A percentile compares a stretch with the other conserved stretches of the same genome.
Evolutionary conservation across 2,888 invertebrate genomes (phyloP).

Genomic region (Pristionchus arcanus): DNA sequence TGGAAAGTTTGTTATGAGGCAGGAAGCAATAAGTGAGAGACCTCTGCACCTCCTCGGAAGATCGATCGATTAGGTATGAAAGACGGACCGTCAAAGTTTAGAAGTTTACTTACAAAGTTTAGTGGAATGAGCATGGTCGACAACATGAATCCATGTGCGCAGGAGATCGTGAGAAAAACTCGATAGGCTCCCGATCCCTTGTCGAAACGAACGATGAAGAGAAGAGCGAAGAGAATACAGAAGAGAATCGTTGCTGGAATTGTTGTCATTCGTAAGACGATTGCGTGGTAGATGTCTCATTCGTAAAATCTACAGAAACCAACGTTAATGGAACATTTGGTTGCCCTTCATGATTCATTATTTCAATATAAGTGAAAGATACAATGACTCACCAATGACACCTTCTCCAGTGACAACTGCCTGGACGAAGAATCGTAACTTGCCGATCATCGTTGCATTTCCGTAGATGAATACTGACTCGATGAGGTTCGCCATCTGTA

Average conservation of each 20-base stretch:
- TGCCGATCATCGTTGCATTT: neutral
- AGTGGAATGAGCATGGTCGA: neutral
- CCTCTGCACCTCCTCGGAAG: too few species aligned
- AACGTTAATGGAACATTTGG: too few species aligned
- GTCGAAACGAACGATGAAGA: neutral
- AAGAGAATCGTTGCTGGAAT: neutral
- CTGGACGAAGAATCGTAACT: neutral
- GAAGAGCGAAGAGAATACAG: neutral
- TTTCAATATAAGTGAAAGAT: too few species aligned
- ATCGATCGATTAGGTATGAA: too few species aligned
- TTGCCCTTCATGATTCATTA: too few species aligned
- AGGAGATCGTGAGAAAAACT: neutral
- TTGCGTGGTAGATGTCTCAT: too few species aligned
- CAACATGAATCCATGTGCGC: neutral
- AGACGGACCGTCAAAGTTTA: too few species aligned
- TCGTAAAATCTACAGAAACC: too few species aligned
- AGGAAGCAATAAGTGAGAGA: too few species aligned
- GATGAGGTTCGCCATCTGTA: neutral
- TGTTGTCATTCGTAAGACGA: too few species aligned
- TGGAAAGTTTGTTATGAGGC: neutral
- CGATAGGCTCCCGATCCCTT: constrained; percentile 22
- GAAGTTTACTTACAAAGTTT: neutral
- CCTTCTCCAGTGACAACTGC: neutral
- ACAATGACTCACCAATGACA: neutral
- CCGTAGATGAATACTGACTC: neutral